Conservation (phyloP, 1,140 invertebrate genomes). For the Diachasma alloeum region DNA sequence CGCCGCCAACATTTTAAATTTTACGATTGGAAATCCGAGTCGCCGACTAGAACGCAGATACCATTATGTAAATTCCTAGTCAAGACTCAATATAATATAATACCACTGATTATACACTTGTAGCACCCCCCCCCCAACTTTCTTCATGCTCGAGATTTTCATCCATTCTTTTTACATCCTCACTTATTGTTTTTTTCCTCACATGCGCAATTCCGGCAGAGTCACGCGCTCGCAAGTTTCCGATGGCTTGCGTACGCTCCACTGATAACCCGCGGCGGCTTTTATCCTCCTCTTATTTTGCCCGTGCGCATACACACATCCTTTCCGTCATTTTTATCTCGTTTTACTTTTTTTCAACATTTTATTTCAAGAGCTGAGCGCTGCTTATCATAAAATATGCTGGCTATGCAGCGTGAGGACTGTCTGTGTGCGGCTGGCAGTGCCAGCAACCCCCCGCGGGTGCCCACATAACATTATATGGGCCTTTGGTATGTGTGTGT, state of each 20-base stretch:
- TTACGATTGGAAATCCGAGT: no score
- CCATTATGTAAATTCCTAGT: constrained; percentile 64
- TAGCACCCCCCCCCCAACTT: constrained; percentile 40
- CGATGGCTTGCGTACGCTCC: neutral
- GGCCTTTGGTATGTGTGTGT: constrained; percentile 6
- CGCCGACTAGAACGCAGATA: no score
- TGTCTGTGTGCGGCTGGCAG: neutral
- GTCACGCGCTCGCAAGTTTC: neutral
- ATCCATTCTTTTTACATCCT: neutral
- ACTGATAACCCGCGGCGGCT: constrained; percentile 9
- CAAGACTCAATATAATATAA: constrained; percentile 66
- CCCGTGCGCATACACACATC: constrained; percentile 9
- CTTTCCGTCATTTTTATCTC: neutral
- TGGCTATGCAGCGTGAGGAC: constrained; percentile 37
- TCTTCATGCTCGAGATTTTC: constrained; percentile 23
- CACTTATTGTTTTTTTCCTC: constrained; percentile 25
- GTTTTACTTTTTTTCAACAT: neutral
- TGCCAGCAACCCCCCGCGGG: constrained; percentile 39
- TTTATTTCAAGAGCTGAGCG: constrained; percentile 18
- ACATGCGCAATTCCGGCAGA: constrained; percentile 30
- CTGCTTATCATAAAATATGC: constrained; percentile 66
- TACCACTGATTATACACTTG: constrained; percentile 62
- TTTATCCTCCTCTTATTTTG: constrained; percentile 33
- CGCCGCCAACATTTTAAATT: no score
- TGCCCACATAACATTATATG: constrained; percentile 45